Base-by-base conservation (phyloP, 2,888 invertebrate genomes). In the Resseliella maxima region DNA sequence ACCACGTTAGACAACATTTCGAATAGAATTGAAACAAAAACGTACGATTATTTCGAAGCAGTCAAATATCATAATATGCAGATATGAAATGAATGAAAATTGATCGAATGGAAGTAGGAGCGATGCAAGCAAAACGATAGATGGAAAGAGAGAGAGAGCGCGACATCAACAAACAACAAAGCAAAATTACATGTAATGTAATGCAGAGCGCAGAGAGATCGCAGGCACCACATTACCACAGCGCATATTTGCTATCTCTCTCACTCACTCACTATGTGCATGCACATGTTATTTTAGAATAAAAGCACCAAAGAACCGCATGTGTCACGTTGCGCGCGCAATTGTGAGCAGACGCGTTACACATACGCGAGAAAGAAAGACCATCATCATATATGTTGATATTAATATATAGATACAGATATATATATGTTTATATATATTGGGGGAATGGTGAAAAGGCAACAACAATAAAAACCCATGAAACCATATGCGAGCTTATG, bases 401-500 rank as follows among this genome's bases (percentile, higher is more conserved):
- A 21, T 50, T 6, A 2, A 50, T 50, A 50, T 21, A 50, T 10
- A 41, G 50, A 18, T 6, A 50, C 2, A 8, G 50, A 50, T n/a
- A n/a, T n/a, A n/a, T n/a, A n/a, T 15, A 24, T 10, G 15, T 0
- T 31, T 72, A 3, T 1, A 72, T 72, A 72, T 72, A 72, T 72
- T 72, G 72, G 41, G 12, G 41, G 12, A 31, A 31, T 72, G 72
- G 72, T 72, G 72, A 72, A 83, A 83, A 36, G 41, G 21, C 83
- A 83, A 83, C 8, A 0, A n/a, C 83, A 12, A 83, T 12, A 83
- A 81, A 83, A 36, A 83, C 1, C 12, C 83, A 12, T 38, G 1
- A 27, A 83, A 50, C 86, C 86, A 86, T 86, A 86, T 86, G 86
- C 45, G 38, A 85, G 38, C 83, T 85, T 81, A 50, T 81, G 46